Percentiles rank a stretch among this genome's conserved stretches.
Conservation (phyloP, 2,113 vertebrate genomes). For the Sylvietta virens region DNA sequence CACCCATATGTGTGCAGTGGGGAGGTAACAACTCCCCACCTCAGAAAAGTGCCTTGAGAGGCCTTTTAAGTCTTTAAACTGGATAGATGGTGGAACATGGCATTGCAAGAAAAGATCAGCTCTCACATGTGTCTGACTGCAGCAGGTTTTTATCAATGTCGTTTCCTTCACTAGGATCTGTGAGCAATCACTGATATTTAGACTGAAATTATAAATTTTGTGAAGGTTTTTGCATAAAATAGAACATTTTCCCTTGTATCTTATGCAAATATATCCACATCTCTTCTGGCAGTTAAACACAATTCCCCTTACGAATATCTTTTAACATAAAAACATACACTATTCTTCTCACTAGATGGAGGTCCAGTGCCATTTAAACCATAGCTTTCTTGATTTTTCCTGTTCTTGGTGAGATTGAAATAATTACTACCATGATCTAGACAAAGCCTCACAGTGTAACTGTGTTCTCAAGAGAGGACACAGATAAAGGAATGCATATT, state of each 20-base stretch:
- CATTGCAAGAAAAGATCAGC: not conserved
- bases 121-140: not conserved
- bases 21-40: not conserved
- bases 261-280: not conserved
- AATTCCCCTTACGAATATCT: not conserved
- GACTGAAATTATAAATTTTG: not conserved
- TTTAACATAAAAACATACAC: not conserved
- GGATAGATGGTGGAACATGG: not conserved
- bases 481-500: not conserved
- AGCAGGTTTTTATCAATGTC: not conserved
- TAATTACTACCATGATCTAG: not conserved
- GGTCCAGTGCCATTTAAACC: slow-evolving; percentile 19
- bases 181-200: not conserved
- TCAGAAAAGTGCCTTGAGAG: not conserved
- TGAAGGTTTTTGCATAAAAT: not conserved
- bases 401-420: not conserved
- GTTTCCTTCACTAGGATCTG: not conserved
- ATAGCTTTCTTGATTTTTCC: not conserved
- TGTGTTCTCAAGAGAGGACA: not conserved
- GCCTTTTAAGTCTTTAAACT: not conserved
- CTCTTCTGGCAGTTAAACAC: not conserved
- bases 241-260: not conserved
- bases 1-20: not conserved
- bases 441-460: not conserved
- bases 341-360: slow-evolving; percentile 54